Base-by-base conservation (phyloP, 2,888 invertebrate genomes). In the Leptinotarsa haldemani region DNA sequence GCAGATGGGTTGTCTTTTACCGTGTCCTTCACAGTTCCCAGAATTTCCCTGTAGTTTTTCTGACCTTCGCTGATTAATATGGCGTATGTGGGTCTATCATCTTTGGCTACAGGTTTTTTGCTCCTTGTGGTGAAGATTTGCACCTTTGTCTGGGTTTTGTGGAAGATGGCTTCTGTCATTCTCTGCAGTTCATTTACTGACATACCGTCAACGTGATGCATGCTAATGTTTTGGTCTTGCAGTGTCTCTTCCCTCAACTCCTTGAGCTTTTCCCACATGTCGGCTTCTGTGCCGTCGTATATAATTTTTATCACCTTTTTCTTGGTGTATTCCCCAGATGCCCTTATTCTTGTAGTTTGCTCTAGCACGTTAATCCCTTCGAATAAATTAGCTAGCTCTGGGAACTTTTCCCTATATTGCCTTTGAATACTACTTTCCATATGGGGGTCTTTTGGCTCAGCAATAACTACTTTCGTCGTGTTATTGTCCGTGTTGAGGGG, bases 91-190 rank as follows among this genome's bases (percentile, higher is more conserved):
- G 48, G 48, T 48, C 48, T 48, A 5, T 48, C 48, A 13, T 13
- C 48, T 5, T 48, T 48, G 48, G 15, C 48, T 20, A 2, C 56
- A n/a, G n/a, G n/a, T 12, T 22, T 56, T 12, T 56, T 12, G 1
- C 7, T 56, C n/a, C 56, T n/a, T n/a, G 56, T 56, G 12, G 56
- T 56, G n/a, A 15, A 65, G 1, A 69, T 69, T 20, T 69, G 40
- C 56, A 69, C 69, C 30, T 18, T 69, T 22, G 50, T 69, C 7
- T 3, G 15, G 15, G 58, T 46, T 16, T 58, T 58, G n/a, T 69
- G 64, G 20, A 63, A 69, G 5, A 69, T 47, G 16, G 63, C 61
- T 63, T 69, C 64, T 13, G 56, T 18, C 20, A 69, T 18, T 58
- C 56, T 58, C 30, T 58, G 58, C 30, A 69, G 1, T 3, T 25